Evolutionary conservation across 37 sponge, comb jelly and placozoan genomes (phyloP).

Genomic region (Aplysina aerophoba): DNA sequence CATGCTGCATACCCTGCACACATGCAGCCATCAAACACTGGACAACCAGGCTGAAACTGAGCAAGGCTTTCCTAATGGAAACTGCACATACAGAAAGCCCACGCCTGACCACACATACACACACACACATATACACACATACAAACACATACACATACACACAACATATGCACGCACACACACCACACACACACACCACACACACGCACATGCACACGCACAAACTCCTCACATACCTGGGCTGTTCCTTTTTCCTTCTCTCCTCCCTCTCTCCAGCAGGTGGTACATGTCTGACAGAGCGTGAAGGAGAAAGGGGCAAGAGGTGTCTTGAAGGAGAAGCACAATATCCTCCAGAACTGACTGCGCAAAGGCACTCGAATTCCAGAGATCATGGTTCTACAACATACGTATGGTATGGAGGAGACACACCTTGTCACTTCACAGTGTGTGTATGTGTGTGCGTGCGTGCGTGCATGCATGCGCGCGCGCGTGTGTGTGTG

Average conservation of each 20-base stretch:
- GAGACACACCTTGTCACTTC: not conserved
- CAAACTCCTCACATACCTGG: not conserved
- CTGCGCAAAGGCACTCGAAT: slow-evolving; percentile 13
- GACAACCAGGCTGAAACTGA: too few relatives aligned
- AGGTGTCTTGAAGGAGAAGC: slow-evolving; percentile 14
- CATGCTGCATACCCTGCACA: too few relatives aligned
- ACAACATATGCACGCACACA: too few relatives aligned
- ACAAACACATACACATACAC: too few relatives aligned
- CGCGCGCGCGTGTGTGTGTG: slow-evolving; percentile 5
- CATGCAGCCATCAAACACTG: too few relatives aligned
- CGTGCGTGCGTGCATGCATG: slow-evolving; percentile 45
- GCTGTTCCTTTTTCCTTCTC: not conserved
- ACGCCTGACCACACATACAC: too few relatives aligned
- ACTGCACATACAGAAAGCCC: too few relatives aligned
- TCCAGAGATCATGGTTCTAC: slow-evolving; percentile 48
- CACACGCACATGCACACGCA: too few relatives aligned
- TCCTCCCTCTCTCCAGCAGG: slow-evolving; percentile 1
- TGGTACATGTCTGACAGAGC: slow-evolving; percentile 54
- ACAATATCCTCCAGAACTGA: slow-evolving; percentile 46
- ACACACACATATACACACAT: too few relatives aligned
- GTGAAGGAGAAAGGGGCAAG: slow-evolving; percentile 31
- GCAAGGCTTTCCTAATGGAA: too few relatives aligned
- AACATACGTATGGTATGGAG: not conserved
- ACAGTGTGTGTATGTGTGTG: not conserved
- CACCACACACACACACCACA: too few relatives aligned